Percentiles rank a stretch among this genome's conserved stretches.
Evolutionary conservation across 2,113 vertebrate genomes (phyloP).

Genomic region (Crotalus tigris): DNA sequence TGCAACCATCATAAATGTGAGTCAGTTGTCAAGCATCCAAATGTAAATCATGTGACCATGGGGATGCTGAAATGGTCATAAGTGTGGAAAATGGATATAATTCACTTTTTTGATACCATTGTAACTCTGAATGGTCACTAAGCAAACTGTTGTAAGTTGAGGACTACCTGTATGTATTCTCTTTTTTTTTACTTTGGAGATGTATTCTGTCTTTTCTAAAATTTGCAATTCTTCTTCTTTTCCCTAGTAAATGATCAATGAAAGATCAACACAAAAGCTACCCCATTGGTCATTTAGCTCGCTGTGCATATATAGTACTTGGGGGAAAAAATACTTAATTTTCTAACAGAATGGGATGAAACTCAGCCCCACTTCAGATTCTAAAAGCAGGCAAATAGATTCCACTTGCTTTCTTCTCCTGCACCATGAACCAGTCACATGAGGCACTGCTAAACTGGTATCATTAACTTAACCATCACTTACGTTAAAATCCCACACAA

Average conservation of each 20-base stretch:
- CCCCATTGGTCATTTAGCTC: neutral
- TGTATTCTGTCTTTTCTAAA: neutral
- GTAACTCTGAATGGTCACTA: too few relatives aligned
- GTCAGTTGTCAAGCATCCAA: too few relatives aligned
- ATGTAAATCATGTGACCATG: too few relatives aligned
- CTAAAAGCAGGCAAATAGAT: neutral
- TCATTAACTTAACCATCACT: conserved; percentile 35
- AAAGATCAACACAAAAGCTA: neutral
- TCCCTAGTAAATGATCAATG: neutral
- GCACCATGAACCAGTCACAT: rapidly evolving
- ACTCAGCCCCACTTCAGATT: rapidly evolving
- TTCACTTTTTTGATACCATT: too few relatives aligned
- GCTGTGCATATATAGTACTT: neutral
- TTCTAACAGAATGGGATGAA: neutral
- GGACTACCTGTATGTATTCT: neutral
- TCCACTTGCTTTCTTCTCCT: rapidly evolving
- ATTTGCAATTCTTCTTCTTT: neutral
- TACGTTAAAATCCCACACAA: conserved; percentile 39
- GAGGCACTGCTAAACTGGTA: conserved; percentile 6
- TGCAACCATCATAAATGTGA: too few relatives aligned
- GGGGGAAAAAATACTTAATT: neutral
- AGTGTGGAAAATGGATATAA: too few relatives aligned
- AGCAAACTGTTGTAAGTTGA: too few relatives aligned
- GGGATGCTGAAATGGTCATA: too few relatives aligned
- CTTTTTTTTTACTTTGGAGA: neutral